Conservation (phyloP, 1,140 invertebrate genomes). For the Oppia nitens region DNA sequence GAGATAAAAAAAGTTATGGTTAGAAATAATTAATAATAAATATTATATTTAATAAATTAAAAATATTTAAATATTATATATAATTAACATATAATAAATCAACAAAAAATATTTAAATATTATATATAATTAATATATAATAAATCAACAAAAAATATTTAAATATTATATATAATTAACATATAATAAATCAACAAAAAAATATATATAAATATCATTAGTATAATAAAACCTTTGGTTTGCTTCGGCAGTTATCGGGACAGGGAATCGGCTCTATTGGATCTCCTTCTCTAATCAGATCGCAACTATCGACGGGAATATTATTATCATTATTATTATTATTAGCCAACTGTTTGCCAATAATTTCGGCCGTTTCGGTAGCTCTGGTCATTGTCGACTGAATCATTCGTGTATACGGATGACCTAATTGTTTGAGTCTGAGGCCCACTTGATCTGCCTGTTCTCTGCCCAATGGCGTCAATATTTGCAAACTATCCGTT, state of each 20-base stretch:
- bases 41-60: too few species aligned
- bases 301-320: slow-evolving; percentile 39
- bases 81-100: too few species aligned
- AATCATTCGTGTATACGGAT: slow-evolving; percentile 58
- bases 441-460: slow-evolving; percentile 68
- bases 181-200: too few species aligned
- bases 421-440: slow-evolving; percentile 42
- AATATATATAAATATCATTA: too few species aligned
- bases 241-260: slow-evolving; percentile 63
- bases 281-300: slow-evolving; percentile 77
- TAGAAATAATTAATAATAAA: too few species aligned
- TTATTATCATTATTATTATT: too few species aligned
- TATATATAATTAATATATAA: too few species aligned
- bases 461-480: slow-evolving; percentile 61
- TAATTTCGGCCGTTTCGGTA: slow-evolving; percentile 70
- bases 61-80: too few species aligned
- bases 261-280: slow-evolving; percentile 78
- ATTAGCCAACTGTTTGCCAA: slow-evolving; percentile 45
- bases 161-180: too few species aligned
- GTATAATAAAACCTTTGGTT: slow-evolving; percentile 50
- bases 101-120: too few species aligned
- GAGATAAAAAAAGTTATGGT: too few species aligned
- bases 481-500: slow-evolving; percentile 49
- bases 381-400: slow-evolving; percentile 86
- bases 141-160: too few species aligned